Evolutionary conservation across 2,888 invertebrate genomes (phyloP), one percentile per base, ranked within the genome.

Genomic region (Griposia aprilina): DNA sequence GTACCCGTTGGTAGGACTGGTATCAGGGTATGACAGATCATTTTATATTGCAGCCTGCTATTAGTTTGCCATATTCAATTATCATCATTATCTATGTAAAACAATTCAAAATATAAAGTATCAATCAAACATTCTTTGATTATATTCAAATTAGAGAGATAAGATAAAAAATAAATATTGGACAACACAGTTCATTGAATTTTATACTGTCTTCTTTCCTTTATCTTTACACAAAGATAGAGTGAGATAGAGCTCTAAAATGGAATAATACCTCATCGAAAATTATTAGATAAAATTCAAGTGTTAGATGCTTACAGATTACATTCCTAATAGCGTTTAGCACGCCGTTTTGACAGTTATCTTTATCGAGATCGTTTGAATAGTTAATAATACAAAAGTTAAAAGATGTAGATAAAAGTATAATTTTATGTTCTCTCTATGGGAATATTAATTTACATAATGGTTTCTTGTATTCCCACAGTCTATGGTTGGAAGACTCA

Each of bases 251-350:
- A 50, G 11, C 52, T 63, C 1, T 52, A 20, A 30, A 71, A 76
- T 36, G 26, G n/a, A 36, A 17, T 10, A 41, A 60, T 45, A 55
- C 4, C 60, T 57, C 20, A 50, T 36, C 15, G 11, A 26, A 48
- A 71, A 68, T 15, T 55, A 69, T 82, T 73, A 23, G 82, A 70
- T 74, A 78, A 57, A 30, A 69, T 41, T 77, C 57, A 59, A 82
- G 62, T 74, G 66, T n/a, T 66, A 48, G n/a, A 66, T 55, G 30
- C 67, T 59, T 52, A 45, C 36, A 36, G 73, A 82, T 74, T 26
- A 73, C 59, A 76, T 57, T 67, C 13, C 20, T 67, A 70, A 60
- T 75, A 41, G 55, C 48, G 55, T 62, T 75, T 41, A 66, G 30
- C 52, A 69, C 55, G 67, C 45, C 59, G 65, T 68, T 74, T 63